phyloP scores from a whole-genome alignment of 2,888 invertebrate species.

The Argyra leucocephala region DNA sequence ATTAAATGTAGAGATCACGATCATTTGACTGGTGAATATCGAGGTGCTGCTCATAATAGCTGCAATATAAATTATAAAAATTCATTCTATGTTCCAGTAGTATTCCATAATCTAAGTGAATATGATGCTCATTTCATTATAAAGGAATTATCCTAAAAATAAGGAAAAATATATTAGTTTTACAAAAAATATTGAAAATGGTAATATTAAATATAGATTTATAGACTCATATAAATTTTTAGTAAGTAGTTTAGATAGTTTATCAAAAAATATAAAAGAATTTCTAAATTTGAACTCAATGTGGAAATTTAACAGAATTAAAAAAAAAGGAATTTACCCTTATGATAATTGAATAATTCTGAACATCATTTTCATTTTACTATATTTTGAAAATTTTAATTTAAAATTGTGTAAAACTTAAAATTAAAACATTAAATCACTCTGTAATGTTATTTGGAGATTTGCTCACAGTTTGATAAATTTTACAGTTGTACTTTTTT shows the following conservation, averaged over 20 bases:
- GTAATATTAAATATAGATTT: constrained; percentile 17
- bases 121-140: constrained; percentile 25
- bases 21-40: constrained; percentile 21
- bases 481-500: too few relatives aligned
- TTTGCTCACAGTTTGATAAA: too few relatives aligned
- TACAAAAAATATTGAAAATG: background rate
- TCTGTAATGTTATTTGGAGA: too few relatives aligned
- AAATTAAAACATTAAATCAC: too few relatives aligned
- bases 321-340: constrained; percentile 31
- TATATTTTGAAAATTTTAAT: too few relatives aligned
- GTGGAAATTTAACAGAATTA: background rate
- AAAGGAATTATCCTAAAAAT: constrained; percentile 13
- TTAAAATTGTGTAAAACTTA: too few relatives aligned
- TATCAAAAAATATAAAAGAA: constrained; percentile 8
- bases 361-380: too few relatives aligned
- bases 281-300: background rate
- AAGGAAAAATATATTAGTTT: background rate
- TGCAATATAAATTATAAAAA: background rate
- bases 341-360: too few relatives aligned
- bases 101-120: constrained; percentile 26
- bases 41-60: constrained; percentile 15
- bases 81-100: constrained; percentile 14
- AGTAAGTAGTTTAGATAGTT: constrained; percentile 15
- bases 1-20: constrained; percentile 19
- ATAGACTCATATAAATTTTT: constrained; percentile 17